Percentiles rank a stretch among this genome's conserved stretches.
phyloP scores from a whole-genome alignment of 2,797 vertebrate species.

The Manis crassicaudata region DNA sequence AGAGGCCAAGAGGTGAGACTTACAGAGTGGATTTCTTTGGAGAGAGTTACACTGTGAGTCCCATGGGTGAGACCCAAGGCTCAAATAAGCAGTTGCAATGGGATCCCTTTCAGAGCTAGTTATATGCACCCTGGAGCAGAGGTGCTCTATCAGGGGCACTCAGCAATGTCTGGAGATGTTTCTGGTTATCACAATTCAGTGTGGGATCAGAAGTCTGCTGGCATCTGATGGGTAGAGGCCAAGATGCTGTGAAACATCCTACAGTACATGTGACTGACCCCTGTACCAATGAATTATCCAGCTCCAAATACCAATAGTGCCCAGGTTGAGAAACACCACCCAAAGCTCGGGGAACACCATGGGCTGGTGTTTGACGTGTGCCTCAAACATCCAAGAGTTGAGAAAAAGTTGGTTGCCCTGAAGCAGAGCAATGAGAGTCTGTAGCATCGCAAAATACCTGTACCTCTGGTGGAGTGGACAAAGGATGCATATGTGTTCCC shows the following conservation, averaged over 20 bases:
- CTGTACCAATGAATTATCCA: background rate
- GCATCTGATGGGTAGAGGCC: background rate
- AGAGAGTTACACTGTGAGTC: background rate
- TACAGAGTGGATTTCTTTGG: background rate
- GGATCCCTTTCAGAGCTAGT: background rate
- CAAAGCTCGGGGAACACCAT: background rate
- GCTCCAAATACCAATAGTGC: background rate
- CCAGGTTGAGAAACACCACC: background rate
- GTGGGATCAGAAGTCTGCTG: background rate
- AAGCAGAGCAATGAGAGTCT: background rate
- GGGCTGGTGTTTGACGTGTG: background rate
- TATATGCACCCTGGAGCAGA: background rate
- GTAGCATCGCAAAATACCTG: no score
- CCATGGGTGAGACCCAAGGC: background rate
- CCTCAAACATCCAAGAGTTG: background rate
- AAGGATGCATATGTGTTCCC: background rate
- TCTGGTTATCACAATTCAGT: background rate
- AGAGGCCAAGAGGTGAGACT: background rate
- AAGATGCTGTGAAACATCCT: background rate
- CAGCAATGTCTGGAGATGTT: background rate
- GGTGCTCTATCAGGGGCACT: background rate
- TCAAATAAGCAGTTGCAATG: background rate
- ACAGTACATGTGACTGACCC: background rate
- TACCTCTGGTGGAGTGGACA: background rate
- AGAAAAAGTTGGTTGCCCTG: background rate